A percentile compares a stretch with the other conserved stretches of the same genome.
These are phyloP conservation scores for Drosophila neonasuta DNA, from an alignment of 2,888 invertebrate species.

Conservation along the genomic window DNA sequence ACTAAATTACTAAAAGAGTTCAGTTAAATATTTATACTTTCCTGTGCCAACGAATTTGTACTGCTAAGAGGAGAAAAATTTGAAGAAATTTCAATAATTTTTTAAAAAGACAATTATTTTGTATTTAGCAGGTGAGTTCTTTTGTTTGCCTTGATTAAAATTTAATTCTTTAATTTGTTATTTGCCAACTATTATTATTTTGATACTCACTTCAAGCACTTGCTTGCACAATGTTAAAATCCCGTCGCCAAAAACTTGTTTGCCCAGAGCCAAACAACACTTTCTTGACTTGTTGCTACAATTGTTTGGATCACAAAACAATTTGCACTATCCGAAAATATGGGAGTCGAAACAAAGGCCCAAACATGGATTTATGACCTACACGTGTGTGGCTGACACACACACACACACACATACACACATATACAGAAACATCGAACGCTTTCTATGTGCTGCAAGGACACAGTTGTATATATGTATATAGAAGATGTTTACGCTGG, in stretches of 20 bases:
- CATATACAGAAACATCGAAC: conserved; percentile 11
- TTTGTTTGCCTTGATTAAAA: not conserved
- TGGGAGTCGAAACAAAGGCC: conserved; percentile 2
- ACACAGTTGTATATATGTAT: not conserved
- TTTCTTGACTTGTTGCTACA: conserved; percentile 29
- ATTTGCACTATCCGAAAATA: conserved; percentile 13
- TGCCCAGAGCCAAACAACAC: conserved; percentile 14
- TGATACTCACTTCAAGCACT: not conserved
- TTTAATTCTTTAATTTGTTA: not conserved
- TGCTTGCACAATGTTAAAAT: conserved; percentile 4
- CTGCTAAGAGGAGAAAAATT: no score
- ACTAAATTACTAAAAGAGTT: no score
- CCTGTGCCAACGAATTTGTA: no score
- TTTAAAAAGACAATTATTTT: no score
- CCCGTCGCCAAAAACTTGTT: not conserved
- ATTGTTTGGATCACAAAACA: conserved; percentile 33
- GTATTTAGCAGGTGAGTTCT: not conserved
- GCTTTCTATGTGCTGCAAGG: conserved; percentile 6
- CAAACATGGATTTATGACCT: conserved; percentile 52
- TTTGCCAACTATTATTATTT: not conserved
- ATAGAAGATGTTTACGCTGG: conserved; percentile 4
- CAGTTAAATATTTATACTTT: no score
- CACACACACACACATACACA: not conserved
- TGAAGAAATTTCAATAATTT: no score
- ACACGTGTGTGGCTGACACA: conserved; percentile 37